Base-by-base conservation (phyloP, 1,140 invertebrate genomes). In the Bombus cullumanus region DNA sequence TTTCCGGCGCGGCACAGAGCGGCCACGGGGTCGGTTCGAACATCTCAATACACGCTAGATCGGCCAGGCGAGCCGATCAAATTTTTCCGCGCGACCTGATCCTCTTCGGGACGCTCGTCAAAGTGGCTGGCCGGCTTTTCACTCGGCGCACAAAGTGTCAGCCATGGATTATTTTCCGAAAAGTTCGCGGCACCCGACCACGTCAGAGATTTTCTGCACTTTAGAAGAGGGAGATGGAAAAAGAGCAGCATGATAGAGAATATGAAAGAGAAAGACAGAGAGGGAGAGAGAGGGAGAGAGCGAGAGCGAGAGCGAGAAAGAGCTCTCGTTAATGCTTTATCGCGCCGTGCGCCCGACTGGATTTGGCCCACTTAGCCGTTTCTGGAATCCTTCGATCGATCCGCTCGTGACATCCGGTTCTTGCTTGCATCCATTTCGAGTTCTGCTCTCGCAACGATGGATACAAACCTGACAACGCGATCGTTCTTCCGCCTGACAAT, bases 301-400 rank as follows among this genome's bases (percentile, higher is more conserved):
- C 28, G 66, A 10, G 37, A 71, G 68, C 13, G 25, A 39, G 37
- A 71, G 37, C 4, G 39, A 31, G 80, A 73, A 22, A 73, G 80
- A 41, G 53, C 31, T 34, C 39, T 83, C 68, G 72, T 89, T 89
- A 89, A 89, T 89, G 80, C 85, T 89, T 89, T 81, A 89, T 89
- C 85, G 81, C 83, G 86, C 37, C n/a, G 69, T 73, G 81, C 80
- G 66, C 66, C 78, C 84, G 84, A 85, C 57, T 81, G 84, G 84
- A 85, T 81, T 81, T 85, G 84, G 84, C 84, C 84, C 84, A 85
- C 78, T 85, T 85, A 74, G 84, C 71, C 84, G 78, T 81, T 85
- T 81, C 71, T 73, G 69, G 76, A 79, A 80, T 85, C 76, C 82
- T 85, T 73, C 78, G 71, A 85, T 85, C 84, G 84, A 85, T 85